Evolutionary conservation across 2,888 invertebrate genomes (phyloP).

Genomic region (Drosophila silvestris): DNA sequence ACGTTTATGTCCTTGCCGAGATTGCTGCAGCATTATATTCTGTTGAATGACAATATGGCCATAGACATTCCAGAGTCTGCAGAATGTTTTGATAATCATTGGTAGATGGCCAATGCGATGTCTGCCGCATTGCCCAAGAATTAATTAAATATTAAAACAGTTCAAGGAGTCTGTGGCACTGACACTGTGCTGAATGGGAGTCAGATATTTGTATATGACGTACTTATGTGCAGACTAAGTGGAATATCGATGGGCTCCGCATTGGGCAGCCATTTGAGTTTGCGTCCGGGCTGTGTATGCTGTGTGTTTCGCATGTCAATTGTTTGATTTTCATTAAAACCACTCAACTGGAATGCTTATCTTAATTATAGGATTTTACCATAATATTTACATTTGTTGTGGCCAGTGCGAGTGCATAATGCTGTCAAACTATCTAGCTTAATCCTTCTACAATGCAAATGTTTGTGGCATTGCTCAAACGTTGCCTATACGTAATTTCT

Average conservation of each 20-base stretch:
- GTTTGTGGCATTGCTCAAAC: slow-evolving; percentile 49
- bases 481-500: slow-evolving; percentile 47
- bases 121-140: slow-evolving; percentile 15
- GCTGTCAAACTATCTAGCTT: slow-evolving; percentile 27
- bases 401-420: slow-evolving; percentile 54
- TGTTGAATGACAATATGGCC: not conserved
- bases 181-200: not conserved
- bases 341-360: slow-evolving; percentile 67
- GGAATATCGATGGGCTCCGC: slow-evolving; percentile 16
- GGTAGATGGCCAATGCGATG: slow-evolving; percentile 21
- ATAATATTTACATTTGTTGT: slow-evolving; percentile 69
- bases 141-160: slow-evolving; percentile 58
- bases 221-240: not conserved
- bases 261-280: slow-evolving; percentile 8
- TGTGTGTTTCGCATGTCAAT: slow-evolving; percentile 27
- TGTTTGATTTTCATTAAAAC: slow-evolving; percentile 77
- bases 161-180: not conserved
- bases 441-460: slow-evolving; percentile 47
- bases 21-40: slow-evolving; percentile 6
- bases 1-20: not conserved
- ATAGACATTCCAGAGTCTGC: not conserved
- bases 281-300: slow-evolving; percentile 5
- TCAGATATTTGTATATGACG: not conserved
- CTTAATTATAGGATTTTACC: slow-evolving; percentile 77
- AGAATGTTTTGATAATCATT: slow-evolving; percentile 24